Conservation (phyloP, 2,888 invertebrate species). For the Charanyca ferruginea region DNA sequence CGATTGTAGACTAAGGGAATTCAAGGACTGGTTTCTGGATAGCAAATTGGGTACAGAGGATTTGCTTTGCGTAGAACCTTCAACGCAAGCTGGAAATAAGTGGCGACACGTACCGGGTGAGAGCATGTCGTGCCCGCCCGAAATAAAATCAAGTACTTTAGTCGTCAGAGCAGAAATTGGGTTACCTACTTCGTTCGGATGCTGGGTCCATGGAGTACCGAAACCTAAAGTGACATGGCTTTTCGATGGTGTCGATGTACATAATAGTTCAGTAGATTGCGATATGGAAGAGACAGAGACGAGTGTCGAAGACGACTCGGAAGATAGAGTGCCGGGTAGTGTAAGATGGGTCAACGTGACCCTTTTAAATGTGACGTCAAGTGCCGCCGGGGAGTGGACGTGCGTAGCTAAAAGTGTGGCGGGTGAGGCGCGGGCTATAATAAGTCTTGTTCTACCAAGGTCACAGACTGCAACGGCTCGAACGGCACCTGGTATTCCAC, state of each 20-base stretch:
- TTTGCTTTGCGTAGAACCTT: conserved; percentile 94
- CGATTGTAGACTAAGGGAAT: conserved; percentile 96
- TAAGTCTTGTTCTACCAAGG: conserved; percentile 88
- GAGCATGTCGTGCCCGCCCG: conserved; percentile 96
- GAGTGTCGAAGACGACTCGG: conserved; percentile 83
- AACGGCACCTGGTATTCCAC: conserved; percentile 94
- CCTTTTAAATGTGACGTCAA: conserved; percentile 95
- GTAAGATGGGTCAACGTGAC: conserved; percentile 95
- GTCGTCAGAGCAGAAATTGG: conserved; percentile 94
- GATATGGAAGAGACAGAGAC: conserved; percentile 88
- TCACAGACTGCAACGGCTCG: conserved; percentile 95
- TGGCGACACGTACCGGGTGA: conserved; percentile 95
- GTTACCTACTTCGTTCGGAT: conserved; percentile 95
- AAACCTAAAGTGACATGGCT: conserved; percentile 96
- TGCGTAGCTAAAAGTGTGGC: conserved; percentile 94
- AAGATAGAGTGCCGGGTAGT: conserved; percentile 87
- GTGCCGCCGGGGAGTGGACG: conserved; percentile 96
- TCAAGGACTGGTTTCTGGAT: conserved; percentile 96
- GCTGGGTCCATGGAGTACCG: conserved; percentile 95
- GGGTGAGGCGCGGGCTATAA: conserved; percentile 92
- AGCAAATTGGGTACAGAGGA: conserved; percentile 95
- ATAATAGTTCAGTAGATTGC: conserved; percentile 86
- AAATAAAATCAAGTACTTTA: conserved; percentile 92
- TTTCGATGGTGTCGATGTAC: conserved; percentile 92
- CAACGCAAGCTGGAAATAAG: conserved; percentile 92